Percentiles rank a stretch among this genome's conserved stretches.
Conservation (phyloP, 2,888 invertebrate species). For the Atethmia centrago region DNA sequence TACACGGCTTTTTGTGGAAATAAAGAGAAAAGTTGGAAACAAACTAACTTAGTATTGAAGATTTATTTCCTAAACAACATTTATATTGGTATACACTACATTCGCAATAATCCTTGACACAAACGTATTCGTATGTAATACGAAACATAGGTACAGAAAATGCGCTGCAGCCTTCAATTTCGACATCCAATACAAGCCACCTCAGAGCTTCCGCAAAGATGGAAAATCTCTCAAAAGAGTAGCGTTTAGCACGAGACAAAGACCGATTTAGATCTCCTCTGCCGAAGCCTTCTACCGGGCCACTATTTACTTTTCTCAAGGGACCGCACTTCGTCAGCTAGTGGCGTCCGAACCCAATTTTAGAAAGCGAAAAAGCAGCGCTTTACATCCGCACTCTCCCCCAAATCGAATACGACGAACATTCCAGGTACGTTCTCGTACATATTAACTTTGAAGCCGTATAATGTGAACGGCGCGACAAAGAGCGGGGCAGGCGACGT, state of each 20-base stretch:
- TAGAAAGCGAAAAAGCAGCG: slow-evolving; percentile 78
- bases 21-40: slow-evolving; percentile 2
- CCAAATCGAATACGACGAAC: slow-evolving; percentile 72
- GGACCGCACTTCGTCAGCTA: slow-evolving; percentile 80
- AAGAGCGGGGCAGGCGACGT: slow-evolving; percentile 75
- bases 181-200: slow-evolving; percentile 83
- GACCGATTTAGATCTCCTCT: slow-evolving; percentile 87
- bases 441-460: slow-evolving; percentile 73
- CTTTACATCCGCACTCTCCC: slow-evolving; percentile 64
- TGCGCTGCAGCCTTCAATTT: slow-evolving; percentile 78
- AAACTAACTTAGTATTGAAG: neutral
- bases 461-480: slow-evolving; percentile 74
- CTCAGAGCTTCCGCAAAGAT: slow-evolving; percentile 82
- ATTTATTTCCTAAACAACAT: neutral
- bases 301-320: slow-evolving; percentile 88
- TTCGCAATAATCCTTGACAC: slow-evolving; percentile 16
- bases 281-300: slow-evolving; percentile 82
- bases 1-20: slow-evolving; percentile 27
- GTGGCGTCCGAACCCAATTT: slow-evolving; percentile 79
- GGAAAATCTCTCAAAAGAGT: slow-evolving; percentile 89
- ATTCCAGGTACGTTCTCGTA: slow-evolving; percentile 71
- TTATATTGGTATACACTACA: neutral
- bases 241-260: slow-evolving; percentile 88
- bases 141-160: slow-evolving; percentile 70
- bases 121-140: slow-evolving; percentile 37